Conservation (phyloP, 2,888 invertebrate genomes). For the Agonopterix heracliana region DNA sequence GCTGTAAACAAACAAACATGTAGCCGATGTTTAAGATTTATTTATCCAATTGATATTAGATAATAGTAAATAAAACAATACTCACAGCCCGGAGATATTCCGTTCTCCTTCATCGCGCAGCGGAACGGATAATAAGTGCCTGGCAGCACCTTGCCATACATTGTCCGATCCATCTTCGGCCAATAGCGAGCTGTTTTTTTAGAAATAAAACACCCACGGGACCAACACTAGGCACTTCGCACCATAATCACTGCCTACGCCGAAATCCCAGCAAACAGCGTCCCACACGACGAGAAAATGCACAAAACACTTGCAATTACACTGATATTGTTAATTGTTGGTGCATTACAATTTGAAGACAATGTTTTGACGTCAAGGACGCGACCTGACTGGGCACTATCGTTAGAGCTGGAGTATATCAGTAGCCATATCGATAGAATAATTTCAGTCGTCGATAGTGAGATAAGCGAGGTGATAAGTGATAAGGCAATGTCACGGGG, state of each 20-base stretch:
- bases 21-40: constrained; percentile 4
- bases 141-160: constrained; percentile 92
- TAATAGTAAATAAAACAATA: constrained; percentile 44
- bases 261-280: constrained; percentile 35
- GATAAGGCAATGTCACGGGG: constrained; percentile 62
- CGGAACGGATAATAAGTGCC: constrained; percentile 91
- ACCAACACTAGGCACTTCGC: constrained; percentile 52
- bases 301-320: constrained; percentile 37
- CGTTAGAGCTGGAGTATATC: constrained; percentile 21
- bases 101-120: constrained; percentile 87
- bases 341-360: constrained; percentile 10
- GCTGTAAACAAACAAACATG: constrained; percentile 29
- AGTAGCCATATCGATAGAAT: constrained; percentile 42
- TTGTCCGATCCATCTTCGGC: constrained; percentile 87
- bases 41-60: constrained; percentile 1
- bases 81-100: constrained; percentile 92
- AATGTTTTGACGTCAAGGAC: constrained; percentile 30
- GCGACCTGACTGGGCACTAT: constrained; percentile 25
- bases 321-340: constrained; percentile 16
- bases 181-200: constrained; percentile 58
- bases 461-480: constrained; percentile 46
- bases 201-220: constrained; percentile 64
- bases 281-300: constrained; percentile 43
- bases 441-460: constrained; percentile 28
- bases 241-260: constrained; percentile 72